Evolutionary conservation across 1,140 invertebrate species (phyloP).

Genomic region (Zaprionus davidi): DNA sequence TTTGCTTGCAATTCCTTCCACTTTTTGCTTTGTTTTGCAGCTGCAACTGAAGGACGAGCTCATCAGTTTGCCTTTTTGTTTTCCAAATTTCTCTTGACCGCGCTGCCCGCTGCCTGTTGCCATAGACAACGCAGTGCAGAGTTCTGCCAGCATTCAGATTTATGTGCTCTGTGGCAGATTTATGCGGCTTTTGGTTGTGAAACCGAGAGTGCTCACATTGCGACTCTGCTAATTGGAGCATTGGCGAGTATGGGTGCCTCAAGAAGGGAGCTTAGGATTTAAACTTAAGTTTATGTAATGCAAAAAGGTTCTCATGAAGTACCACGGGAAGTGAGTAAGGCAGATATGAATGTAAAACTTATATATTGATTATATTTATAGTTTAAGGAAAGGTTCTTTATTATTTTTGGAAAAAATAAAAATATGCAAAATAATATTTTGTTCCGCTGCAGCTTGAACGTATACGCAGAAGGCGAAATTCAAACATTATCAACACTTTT

Average conservation of each 20-base stretch:
- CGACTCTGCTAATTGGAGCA: conserved; percentile 30
- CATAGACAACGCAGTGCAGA: conserved; percentile 18
- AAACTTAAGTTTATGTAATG: not conserved
- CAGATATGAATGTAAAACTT: no score
- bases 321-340: no score
- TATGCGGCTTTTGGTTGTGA: conserved; percentile 48
- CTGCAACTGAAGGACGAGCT: no score
- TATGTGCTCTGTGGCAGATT: conserved; percentile 44
- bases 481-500: no score
- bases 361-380: no score
- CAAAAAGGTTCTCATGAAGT: no score
- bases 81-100: conserved; percentile 25
- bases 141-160: conserved; percentile 36
- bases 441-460: no score
- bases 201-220: conserved; percentile 32
- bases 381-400: no score
- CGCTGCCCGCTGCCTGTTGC: not conserved
- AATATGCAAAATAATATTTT: no score
- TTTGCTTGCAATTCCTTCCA: not conserved
- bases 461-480: no score
- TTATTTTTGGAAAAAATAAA: no score
- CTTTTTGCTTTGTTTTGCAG: not conserved
- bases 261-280: not conserved
- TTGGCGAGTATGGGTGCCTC: not conserved
- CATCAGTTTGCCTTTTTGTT: conserved; percentile 21